phyloP scores from a whole-genome alignment of 2,797 vertebrate genomes.

The Pangasius sanitwongsei region DNA sequence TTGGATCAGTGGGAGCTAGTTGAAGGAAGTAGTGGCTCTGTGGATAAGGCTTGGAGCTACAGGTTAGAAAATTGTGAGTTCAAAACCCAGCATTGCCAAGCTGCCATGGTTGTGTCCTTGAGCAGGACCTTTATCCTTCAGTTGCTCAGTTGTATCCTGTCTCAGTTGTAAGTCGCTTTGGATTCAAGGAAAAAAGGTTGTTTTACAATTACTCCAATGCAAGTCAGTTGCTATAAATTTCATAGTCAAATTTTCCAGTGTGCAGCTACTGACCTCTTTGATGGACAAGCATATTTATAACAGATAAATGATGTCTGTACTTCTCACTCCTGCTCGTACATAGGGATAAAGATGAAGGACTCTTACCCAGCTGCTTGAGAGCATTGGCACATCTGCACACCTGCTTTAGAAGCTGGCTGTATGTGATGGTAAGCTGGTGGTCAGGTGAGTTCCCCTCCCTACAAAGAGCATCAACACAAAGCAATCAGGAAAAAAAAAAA shows the following conservation, averaged over 20 bases:
- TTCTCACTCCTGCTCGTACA: background rate
- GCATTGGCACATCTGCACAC: slow-evolving; percentile 81
- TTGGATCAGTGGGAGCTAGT: background rate
- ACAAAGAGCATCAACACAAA: slow-evolving; percentile 20
- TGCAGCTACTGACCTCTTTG: background rate
- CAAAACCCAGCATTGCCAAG: background rate
- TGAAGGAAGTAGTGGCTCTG: background rate
- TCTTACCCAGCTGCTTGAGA: slow-evolving; percentile 75
- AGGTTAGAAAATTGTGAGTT: background rate
- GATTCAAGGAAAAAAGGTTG: background rate
- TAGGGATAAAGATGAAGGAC: background rate
- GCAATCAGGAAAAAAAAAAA: background rate
- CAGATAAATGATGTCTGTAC: background rate
- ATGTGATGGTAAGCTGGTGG: slow-evolving; percentile 74
- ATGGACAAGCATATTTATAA: background rate
- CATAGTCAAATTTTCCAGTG: background rate
- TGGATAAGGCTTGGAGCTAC: background rate
- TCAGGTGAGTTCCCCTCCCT: slow-evolving; percentile 83
- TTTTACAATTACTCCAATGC: too few relatives aligned
- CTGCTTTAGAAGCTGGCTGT: slow-evolving; percentile 75
- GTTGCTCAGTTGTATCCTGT: background rate
- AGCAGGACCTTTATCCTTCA: background rate
- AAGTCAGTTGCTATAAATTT: background rate
- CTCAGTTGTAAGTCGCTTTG: background rate
- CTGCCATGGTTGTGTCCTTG: background rate